Evolutionary conservation across 2,113 vertebrate genomes (phyloP).

Genomic region (Phylloscopus whistleri): DNA sequence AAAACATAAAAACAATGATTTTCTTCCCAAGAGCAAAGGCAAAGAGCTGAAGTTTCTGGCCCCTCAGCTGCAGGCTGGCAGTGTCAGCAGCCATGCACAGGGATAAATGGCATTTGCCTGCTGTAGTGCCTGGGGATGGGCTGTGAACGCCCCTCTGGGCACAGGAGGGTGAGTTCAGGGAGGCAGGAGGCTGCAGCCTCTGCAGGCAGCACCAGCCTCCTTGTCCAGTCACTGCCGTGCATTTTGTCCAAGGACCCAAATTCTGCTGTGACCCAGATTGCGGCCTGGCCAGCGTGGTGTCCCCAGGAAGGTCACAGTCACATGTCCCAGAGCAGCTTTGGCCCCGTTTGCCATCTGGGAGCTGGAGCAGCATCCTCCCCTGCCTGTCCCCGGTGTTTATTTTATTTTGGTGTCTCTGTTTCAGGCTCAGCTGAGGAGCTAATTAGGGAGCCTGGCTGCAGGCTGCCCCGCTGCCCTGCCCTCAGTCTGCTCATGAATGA

Average conservation of each 20-base stretch:
- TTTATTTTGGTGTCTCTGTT: constrained; percentile 10
- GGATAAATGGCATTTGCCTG: neutral
- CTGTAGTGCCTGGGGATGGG: neutral
- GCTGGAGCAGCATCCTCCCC: neutral
- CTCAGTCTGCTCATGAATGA: constrained; percentile 39
- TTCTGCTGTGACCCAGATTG: neutral
- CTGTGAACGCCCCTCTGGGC: neutral
- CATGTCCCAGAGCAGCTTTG: constrained; percentile 36
- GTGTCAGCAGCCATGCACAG: accelerated
- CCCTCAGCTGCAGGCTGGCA: neutral
- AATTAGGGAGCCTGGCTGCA: constrained; percentile 8
- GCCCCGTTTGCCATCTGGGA: constrained; percentile 58
- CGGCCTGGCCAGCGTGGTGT: neutral
- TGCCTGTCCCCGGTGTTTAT: constrained; percentile 3
- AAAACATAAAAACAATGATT: accelerated
- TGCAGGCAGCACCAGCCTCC: neutral
- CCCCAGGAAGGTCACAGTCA: neutral
- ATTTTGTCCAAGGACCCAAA: too few relatives aligned
- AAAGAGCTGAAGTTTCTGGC: neutral
- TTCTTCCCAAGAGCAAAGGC: neutral
- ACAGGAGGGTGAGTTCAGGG: neutral
- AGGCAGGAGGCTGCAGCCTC: neutral
- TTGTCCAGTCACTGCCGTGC: neutral
- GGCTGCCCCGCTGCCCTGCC: neutral
- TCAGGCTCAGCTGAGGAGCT: constrained; percentile 17